Evolutionary conservation across 2,797 vertebrate genomes (phyloP).

Genomic region (Poeciliopsis turneri): DNA sequence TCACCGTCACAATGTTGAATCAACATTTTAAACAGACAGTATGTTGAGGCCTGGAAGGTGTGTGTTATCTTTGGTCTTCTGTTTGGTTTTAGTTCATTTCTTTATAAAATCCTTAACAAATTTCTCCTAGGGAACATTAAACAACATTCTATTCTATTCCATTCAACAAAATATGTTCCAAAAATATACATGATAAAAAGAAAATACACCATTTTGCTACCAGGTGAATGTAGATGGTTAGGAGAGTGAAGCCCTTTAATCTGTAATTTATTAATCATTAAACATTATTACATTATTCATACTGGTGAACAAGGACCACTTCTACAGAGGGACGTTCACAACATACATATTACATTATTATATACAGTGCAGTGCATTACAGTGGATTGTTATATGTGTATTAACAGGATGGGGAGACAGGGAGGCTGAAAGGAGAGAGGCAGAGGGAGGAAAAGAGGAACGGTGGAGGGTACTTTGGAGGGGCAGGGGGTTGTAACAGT

Average conservation of each 20-base stretch:
- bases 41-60: too few species aligned
- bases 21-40: too few species aligned
- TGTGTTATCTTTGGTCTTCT: too few species aligned
- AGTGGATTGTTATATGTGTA: constrained; percentile 80
- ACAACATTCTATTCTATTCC: too few species aligned
- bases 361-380: constrained; percentile 86
- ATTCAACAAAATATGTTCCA: not conserved
- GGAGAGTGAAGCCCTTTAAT: constrained; percentile 84
- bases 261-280: constrained; percentile 82
- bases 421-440: constrained; percentile 48
- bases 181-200: constrained; percentile 13
- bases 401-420: constrained; percentile 67
- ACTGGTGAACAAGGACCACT: constrained; percentile 83
- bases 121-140: too few species aligned
- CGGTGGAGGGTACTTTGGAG: constrained; percentile 36
- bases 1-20: too few species aligned
- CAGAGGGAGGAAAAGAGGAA: constrained; percentile 42
- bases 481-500: constrained; percentile 61
- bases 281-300: constrained; percentile 83
- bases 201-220: constrained; percentile 43
- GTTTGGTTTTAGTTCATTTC: too few species aligned
- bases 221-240: constrained; percentile 67
- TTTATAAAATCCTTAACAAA: too few species aligned
- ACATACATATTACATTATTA: constrained; percentile 86
- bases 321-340: constrained; percentile 83